A percentile compares a stretch with the other conserved stretches of the same genome.
Conservation (phyloP, 1,140 invertebrate species). For the Bombus superbus region DNA sequence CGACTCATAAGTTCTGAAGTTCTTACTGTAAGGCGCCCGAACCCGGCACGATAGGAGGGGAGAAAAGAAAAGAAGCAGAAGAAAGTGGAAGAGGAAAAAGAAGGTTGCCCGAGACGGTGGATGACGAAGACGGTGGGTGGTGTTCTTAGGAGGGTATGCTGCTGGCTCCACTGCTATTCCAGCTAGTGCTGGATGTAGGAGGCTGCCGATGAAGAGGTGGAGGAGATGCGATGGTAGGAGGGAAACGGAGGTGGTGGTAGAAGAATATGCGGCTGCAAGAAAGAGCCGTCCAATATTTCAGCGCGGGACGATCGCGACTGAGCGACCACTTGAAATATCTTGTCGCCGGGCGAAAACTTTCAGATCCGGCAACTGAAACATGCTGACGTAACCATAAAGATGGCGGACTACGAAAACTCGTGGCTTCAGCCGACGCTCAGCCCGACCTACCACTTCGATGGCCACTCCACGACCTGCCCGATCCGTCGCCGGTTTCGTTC, state of each 20-base stretch:
- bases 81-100: constrained; percentile 56
- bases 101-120: constrained; percentile 62
- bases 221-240: background rate
- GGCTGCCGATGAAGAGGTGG: constrained; percentile 40
- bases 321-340: constrained; percentile 81
- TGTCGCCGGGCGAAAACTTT: constrained; percentile 79
- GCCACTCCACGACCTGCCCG: constrained; percentile 54
- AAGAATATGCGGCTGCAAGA: constrained; percentile 77
- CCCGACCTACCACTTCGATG: constrained; percentile 43
- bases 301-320: constrained; percentile 74
- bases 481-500: constrained; percentile 47
- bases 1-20: constrained; percentile 73
- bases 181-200: constrained; percentile 12
- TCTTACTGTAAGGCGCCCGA: constrained; percentile 58
- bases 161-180: background rate
- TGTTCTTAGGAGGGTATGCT: background rate
- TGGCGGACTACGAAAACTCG: constrained; percentile 63
- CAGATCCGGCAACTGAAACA: constrained; percentile 78
- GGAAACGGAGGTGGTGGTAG: constrained; percentile 13
- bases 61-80: constrained; percentile 44
- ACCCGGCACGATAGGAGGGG: constrained; percentile 36
- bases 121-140: constrained; percentile 64
- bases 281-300: constrained; percentile 80
- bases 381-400: constrained; percentile 81
- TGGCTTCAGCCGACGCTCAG: constrained; percentile 18